Evolutionary conservation across 2,797 vertebrate genomes (phyloP), one percentile per base, ranked within the genome.

Genomic region (Rousettus madagascariensis): DNA sequence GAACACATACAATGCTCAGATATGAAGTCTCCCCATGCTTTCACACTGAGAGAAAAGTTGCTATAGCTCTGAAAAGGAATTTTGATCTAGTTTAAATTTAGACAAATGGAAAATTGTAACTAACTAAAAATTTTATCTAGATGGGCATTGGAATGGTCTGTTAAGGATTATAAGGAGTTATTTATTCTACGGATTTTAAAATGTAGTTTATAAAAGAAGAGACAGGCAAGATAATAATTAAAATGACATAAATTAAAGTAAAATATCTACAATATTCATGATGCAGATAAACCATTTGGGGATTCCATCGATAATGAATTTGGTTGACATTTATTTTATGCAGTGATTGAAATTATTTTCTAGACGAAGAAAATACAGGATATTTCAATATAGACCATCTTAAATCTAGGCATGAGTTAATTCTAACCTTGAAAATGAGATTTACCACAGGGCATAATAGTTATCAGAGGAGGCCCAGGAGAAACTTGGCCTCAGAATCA

Each of bases 41-140:
- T 95, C 22, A 51, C 6, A 65, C 30, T 46, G 28, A 94, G 8
- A 83, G 38, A 41, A 71, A 94, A 78, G 85, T 24, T 55, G 53
- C 49, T 46, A 63, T 28, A 49, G 13, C 79, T 43, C 53, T 26
- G 36, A 63, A 85, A 53, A 53, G 33, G 10, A 90, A 87, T 51
- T 74, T 74, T 82, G 36, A 71, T 65, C 26, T 78, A 79, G 17
- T 94, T 84, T 94, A 46, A 74, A 80, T 77, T 61, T 92, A 93
- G 38, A 78, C 20, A 79, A 79, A 79, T 68, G 13, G 6, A 63
- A 92, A 96, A 78, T 78, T 57, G 10, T 69, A 71, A 74, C 49
- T 75, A 77, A 69, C 28, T 51, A 80, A 89, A 83, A 11, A 6
- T 85, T 86, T 94, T 83, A 20, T n/a, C 85, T 79, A 83, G 36